These are phyloP conservation scores for Polypedilum pembai DNA, from an alignment of 1,140 invertebrate genomes.

Conservation along the genomic window DNA sequence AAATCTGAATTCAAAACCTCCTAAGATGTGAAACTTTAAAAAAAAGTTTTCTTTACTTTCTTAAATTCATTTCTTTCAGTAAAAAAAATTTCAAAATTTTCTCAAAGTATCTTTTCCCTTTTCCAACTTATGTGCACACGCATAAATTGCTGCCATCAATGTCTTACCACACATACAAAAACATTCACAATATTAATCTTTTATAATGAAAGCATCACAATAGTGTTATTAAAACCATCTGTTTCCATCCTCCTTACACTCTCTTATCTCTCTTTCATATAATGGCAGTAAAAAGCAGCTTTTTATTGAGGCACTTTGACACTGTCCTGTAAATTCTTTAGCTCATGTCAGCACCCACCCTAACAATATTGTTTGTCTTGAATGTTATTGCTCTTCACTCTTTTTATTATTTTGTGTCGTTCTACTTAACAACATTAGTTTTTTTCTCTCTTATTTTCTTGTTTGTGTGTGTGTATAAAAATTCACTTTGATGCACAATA, in stretches of 20 bases:
- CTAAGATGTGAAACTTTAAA: background rate
- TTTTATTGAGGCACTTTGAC: constrained; percentile 17
- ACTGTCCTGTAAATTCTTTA: background rate
- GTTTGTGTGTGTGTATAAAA: too few species aligned
- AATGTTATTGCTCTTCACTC: constrained; percentile 8
- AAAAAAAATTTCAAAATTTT: background rate
- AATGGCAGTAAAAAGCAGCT: constrained; percentile 11
- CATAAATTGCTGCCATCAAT: background rate
- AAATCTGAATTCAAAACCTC: background rate
- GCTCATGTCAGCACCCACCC: background rate
- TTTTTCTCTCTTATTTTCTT: too few species aligned
- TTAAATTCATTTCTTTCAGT: background rate
- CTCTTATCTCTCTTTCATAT: background rate
- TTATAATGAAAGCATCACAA: constrained; percentile 25
- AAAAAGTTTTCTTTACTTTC: background rate
- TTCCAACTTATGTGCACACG: background rate
- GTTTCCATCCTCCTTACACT: background rate
- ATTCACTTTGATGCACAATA: too few species aligned
- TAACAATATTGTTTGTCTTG: background rate
- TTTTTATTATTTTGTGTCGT: too few species aligned
- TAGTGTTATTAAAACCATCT: constrained; percentile 22
- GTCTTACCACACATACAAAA: background rate
- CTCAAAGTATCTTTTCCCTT: background rate
- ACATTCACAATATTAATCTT: constrained; percentile 22
- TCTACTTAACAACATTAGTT: too few species aligned